Evolutionary conservation across 2,797 vertebrate species (phyloP).

Genomic region (Chaenodraco wilsoni): DNA sequence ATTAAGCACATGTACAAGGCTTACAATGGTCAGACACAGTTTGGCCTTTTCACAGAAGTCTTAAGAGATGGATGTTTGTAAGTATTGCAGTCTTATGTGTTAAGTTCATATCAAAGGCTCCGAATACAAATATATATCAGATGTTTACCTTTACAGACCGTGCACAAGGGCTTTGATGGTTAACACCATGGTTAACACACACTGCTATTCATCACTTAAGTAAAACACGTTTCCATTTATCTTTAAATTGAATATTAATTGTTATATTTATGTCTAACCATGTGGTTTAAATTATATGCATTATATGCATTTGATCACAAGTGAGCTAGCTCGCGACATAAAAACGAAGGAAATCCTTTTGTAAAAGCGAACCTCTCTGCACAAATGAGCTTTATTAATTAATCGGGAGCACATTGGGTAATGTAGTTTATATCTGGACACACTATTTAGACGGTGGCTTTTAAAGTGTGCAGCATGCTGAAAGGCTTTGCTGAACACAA

Average conservation of each 20-base stretch:
- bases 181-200: not conserved
- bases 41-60: not conserved
- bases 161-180: not conserved
- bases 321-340: not conserved
- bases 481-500: not conserved
- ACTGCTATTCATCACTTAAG: not conserved
- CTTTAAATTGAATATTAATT: not conserved
- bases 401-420: not conserved
- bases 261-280: not conserved
- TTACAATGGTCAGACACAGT: not conserved
- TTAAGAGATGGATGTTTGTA: not conserved
- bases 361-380: not conserved
- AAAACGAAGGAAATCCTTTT: not conserved
- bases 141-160: not conserved
- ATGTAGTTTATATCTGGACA: accelerated
- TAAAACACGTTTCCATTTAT: not conserved
- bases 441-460: not conserved
- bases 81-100: not conserved
- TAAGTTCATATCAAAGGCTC: not conserved
- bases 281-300: not conserved
- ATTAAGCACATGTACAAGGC: not conserved
- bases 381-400: not conserved
- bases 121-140: not conserved
- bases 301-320: not conserved
- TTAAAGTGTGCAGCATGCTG: not conserved